Evolutionary conservation across 2,113 vertebrate genomes (phyloP).

Genomic region (Probosciger aterrimus): DNA sequence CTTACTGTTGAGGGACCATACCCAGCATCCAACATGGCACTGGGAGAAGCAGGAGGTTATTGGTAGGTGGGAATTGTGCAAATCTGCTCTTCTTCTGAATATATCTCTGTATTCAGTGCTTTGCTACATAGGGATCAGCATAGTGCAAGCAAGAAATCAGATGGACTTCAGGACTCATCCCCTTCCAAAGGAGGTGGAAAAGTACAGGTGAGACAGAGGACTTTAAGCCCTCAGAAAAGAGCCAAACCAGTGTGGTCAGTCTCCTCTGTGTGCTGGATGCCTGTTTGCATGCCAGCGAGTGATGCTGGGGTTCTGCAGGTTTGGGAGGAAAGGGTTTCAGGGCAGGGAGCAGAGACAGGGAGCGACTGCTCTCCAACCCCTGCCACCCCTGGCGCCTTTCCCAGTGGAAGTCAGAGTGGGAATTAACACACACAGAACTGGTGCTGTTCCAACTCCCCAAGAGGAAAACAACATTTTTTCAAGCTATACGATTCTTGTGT

Average conservation of each 20-base stretch:
- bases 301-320: neutral
- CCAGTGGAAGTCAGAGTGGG: constrained; percentile 20
- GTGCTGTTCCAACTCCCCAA: constrained; percentile 21
- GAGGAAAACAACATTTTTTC: constrained; percentile 31
- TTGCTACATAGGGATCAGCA: neutral
- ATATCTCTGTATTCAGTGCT: neutral
- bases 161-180: neutral
- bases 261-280: neutral
- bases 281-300: neutral
- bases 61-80: neutral
- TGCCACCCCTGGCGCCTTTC: neutral
- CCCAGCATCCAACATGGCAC: neutral
- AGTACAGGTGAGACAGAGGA: neutral
- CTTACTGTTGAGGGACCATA: neutral
- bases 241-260: neutral
- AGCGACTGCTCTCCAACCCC: neutral
- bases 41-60: neutral
- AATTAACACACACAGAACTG: constrained; percentile 15
- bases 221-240: neutral
- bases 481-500: constrained; percentile 51
- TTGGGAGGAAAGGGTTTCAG: constrained; percentile 18
- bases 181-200: neutral
- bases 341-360: constrained; percentile 14
- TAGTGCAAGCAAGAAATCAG: neutral
- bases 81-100: neutral